These are phyloP conservation scores for Plagodis dolabraria DNA, from an alignment of 2,888 invertebrate species.

Conservation along the genomic window DNA sequence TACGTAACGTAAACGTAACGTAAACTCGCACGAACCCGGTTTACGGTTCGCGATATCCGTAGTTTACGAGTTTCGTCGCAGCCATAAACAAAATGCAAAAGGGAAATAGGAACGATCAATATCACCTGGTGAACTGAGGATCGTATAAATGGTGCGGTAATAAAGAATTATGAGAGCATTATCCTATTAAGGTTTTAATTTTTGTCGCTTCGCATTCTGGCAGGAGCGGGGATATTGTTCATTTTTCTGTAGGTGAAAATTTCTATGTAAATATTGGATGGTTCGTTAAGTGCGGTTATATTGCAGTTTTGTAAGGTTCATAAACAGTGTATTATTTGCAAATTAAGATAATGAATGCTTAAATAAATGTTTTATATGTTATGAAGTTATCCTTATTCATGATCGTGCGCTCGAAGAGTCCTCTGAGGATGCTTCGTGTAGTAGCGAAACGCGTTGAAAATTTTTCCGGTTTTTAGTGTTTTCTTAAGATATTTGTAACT, in stretches of 20 bases:
- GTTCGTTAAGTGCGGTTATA: too few relatives aligned
- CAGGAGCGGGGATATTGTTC: slow-evolving; percentile 5
- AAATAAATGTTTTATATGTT: too few relatives aligned
- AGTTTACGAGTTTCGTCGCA: slow-evolving; percentile 44
- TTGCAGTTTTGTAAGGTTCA: too few relatives aligned
- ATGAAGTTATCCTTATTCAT: too few relatives aligned
- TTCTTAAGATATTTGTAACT: too few relatives aligned
- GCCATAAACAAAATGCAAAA: slow-evolving; percentile 45
- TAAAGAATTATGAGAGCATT: slow-evolving; percentile 38
- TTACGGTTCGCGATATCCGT: slow-evolving; percentile 39
- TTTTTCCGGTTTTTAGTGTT: too few relatives aligned
- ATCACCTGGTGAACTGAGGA: slow-evolving; percentile 37
- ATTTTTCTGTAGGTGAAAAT: neutral
- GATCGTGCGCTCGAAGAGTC: too few relatives aligned
- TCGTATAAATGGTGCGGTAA: slow-evolving; percentile 37
- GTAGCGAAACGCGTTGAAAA: too few relatives aligned
- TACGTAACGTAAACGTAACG: slow-evolving; percentile 33
- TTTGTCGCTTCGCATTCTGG: slow-evolving; percentile 22
- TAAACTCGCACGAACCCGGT: slow-evolving; percentile 34
- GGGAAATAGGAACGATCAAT: slow-evolving; percentile 44
- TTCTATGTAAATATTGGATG: neutral
- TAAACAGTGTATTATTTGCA: too few relatives aligned
- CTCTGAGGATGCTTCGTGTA: too few relatives aligned
- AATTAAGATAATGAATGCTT: too few relatives aligned
- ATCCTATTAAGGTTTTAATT: slow-evolving; percentile 37